Conservation (phyloP, 2,888 invertebrate genomes). For the Nomada goodeniana region DNA sequence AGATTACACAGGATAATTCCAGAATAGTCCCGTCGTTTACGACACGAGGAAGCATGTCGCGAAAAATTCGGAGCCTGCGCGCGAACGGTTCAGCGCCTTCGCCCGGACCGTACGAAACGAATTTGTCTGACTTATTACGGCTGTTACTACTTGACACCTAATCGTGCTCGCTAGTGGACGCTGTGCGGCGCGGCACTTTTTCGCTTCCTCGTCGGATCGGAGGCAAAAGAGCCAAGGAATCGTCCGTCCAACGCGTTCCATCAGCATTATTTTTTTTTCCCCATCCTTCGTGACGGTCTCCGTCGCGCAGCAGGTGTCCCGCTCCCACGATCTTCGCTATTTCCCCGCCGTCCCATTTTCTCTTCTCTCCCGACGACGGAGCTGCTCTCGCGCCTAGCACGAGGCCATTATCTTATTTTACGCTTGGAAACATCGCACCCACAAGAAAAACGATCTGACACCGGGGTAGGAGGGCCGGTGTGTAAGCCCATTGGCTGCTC, state of each 20-base stretch:
- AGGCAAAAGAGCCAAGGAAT: background rate
- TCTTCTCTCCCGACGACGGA: slow-evolving; percentile 63
- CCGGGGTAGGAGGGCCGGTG: slow-evolving; percentile 39
- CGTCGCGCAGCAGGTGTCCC: slow-evolving; percentile 73
- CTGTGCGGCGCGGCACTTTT: slow-evolving; percentile 47
- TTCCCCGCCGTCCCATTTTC: slow-evolving; percentile 73
- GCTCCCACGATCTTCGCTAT: slow-evolving; percentile 80
- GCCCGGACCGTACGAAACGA: background rate
- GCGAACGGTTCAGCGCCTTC: no score
- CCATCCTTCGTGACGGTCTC: slow-evolving; percentile 46
- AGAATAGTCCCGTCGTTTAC: no score
- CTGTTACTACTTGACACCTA: slow-evolving; percentile 53
- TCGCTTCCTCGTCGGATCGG: background rate
- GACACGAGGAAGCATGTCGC: no score
- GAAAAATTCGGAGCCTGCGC: no score
- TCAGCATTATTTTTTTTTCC: slow-evolving; percentile 56
- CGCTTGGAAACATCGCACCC: slow-evolving; percentile 82
- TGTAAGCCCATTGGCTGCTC: slow-evolving; percentile 64
- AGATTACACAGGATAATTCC: no score
- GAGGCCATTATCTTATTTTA: slow-evolving; percentile 84
- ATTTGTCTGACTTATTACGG: slow-evolving; percentile 49
- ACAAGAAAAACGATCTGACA: slow-evolving; percentile 81
- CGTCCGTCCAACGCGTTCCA: slow-evolving; percentile 16
- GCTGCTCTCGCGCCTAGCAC: slow-evolving; percentile 77
- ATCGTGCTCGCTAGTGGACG: slow-evolving; percentile 41